Base-by-base conservation (phyloP, 2,888 invertebrate genomes). In the Flabesymbios commensalis region DNA sequence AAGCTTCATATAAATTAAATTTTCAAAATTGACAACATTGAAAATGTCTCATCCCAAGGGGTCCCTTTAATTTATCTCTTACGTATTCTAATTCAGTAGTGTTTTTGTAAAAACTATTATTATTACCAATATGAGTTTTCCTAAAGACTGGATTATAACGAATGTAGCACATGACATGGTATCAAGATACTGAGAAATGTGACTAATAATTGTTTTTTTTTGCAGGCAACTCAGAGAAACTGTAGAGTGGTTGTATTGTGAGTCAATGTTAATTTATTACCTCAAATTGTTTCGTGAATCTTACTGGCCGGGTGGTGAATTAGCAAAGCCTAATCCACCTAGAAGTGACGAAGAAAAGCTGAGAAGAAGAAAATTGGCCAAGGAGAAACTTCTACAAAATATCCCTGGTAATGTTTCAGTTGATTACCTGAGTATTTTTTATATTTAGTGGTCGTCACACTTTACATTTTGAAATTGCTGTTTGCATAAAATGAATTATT, bases 261-360 rank as follows among this genome's bases (percentile, higher is more conserved):
- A 94, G 80, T 90, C 91, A 65, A 94, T 94, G 93, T 81, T 94
- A 61, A 90, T 93, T 77, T 92, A 91, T 81, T 94, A 94, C 80
- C 89, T 90, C 49, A 89, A 90, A 61, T 86, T 90, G 31, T 87
- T 93, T 64, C 87, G 90, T 58, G 93, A 93, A 80, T 90, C 91
- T 1, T 91, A 93, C 88, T 94, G 94, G 94, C 92, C 93, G 0
- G 90, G 90, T 56, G 93, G 93, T 0, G 62, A 74, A 39, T 68
- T 78, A 52, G 88, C 89, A 0, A 86, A 86, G n/a, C 82, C 85
- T 1, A 78, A 84, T 0, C 83, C 83, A 2, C 74, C 81, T 24
- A 84, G 88, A 60, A 87, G 87, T 5, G 86, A 87, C 45, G 87
- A 88, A 64, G 87, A 89, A 74, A 88, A 88, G 75, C 61, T 68